Base-by-base conservation (phyloP, 2,797 vertebrate genomes). In the Muscicapa striata region DNA sequence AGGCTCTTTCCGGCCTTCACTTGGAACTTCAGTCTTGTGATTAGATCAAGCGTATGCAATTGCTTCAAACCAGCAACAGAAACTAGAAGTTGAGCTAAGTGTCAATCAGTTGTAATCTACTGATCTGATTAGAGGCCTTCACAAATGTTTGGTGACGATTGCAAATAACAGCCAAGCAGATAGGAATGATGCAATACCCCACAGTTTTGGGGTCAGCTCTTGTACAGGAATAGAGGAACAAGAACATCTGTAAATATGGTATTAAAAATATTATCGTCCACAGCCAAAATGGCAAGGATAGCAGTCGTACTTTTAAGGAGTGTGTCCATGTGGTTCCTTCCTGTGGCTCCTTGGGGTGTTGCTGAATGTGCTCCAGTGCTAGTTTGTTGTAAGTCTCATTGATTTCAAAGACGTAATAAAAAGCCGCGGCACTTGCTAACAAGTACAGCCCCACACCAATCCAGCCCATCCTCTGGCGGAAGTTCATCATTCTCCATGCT, bases 401-500 rank as follows among this genome's bases (percentile, higher is more conserved):
- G 54, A 99, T 98, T 97, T 99, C 99, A 98, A 99, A 99, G 85
- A 99, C 95, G 15, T 99, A 99, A 97, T 99, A 99, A 77, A 98
- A 98, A 8, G 95, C 98, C 5, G 98, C 97, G 57, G 98, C 96
- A 46, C 99, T 99, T 82, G 98, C 97, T 94, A 99, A 95, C 93
- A 99, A 97, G 97, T 98, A 99, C 77, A 99, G 84, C 88, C 98
- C 98, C 97, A 99, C 98, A 66, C 98, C 98, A 93, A 99, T 98
- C 99, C 99, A 99, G 87, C 99, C 99, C 98, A 99, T 99, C 98
- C 99, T 97, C 98, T 99, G 99, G 79, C 99, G 99, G 98, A 99
- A 99, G 98, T 99, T 99, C 99, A 99, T 99, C 99, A 99, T 99
- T 99, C 99, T 99, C 99, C 99, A 99, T 99, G 98, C 99, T 99